Base-by-base conservation (phyloP, 2,888 invertebrate genomes). In the Drosophila stalkeri region DNA sequence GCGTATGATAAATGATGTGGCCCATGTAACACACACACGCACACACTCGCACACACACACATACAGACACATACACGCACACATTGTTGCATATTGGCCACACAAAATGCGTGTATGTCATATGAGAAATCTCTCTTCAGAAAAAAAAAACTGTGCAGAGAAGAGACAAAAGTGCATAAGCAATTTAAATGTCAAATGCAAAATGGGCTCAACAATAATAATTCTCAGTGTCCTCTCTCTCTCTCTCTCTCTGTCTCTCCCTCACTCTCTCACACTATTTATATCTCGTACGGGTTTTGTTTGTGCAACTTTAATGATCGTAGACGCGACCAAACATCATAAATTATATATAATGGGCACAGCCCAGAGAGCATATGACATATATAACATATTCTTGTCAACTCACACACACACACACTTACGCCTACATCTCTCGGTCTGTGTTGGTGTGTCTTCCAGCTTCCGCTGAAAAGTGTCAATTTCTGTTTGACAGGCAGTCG, bases 101-200 rank as follows among this genome's bases (percentile, higher is more conserved):
- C 79, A 81, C 79, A 74, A 80, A 80, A 81, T 80, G 81, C 80
- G 68, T 81, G 82, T 81, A 78, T 68, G 79, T 70, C 65, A 69
- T 65, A 60, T 77, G 79, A 74, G 82, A 71, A 79, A 80, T 78
- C 68, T 80, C 72, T 67, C 74, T 73, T 77, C 69, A 65, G 77
- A 70, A 77, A 80, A 54, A 54, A 52, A n/a, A 54, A 54, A 52
- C 11, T 8, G 27, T 23, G 77, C 73, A 69, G 27, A 35, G 39
- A 31, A 51, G 39, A 41, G 39, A 55, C 73, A 77, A 81, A 77
- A 79, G 52, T 81, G 78, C 81, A 79, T 71, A 62, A 61, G 51
- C 81, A 77, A 79, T 81, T 79, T 81, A 81, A 81, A 81, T 79
- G 78, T 79, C 78, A 79, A 81, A 79, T 77, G 78, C 78, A 79